Base-by-base conservation (phyloP, 2,888 invertebrate genomes). In the Caenorhabditis uteleia region DNA sequence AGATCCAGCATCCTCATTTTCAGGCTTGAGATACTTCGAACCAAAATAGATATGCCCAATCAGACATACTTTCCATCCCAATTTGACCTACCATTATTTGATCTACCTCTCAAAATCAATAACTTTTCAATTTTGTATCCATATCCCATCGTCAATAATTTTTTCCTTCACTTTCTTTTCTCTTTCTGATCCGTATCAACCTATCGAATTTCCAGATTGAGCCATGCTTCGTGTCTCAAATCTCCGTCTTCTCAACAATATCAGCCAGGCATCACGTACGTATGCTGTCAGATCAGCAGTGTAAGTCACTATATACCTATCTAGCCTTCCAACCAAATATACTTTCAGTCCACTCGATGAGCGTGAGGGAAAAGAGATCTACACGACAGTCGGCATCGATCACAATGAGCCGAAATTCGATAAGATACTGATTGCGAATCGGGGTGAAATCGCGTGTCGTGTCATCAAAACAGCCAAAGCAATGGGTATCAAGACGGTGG, bases 371-470 rank as follows among this genome's bases (percentile, higher is more conserved):
- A 49, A 55, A 27, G 68, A 68, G 16, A 65, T 73, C 31, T 80
- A 80, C 70, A 75, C 70, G 3, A 74, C 80, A 6, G 71, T 75
- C 43, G 76, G 74, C 33, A 80, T 80, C 62, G 70, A 80, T 42
- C 57, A 54, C 53, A 55, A 66, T 47, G 81, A 81, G 58, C 56
- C 77, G 38, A 81, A 78, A 48, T 86, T 86, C 77, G 85, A 87
- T 64, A 88, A 88, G 82, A 85, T 98, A 57, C 86, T 98, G 34
- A 92, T 98, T 69, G 95, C 98, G 0, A 98, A 98, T 85, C 88
- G 97, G 75, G 97, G 86, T 57, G 97, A 98, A 86, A 98, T 98
- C 83, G 97, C 97, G 57, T 95, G 95, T 82, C 88, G 97, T 55
- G 90, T 98, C 6, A 89, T 89, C 54, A 86, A 86, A 68, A 88